Base-by-base conservation (phyloP, 2,113 vertebrate species). In the Dicentrarchus labrax region DNA sequence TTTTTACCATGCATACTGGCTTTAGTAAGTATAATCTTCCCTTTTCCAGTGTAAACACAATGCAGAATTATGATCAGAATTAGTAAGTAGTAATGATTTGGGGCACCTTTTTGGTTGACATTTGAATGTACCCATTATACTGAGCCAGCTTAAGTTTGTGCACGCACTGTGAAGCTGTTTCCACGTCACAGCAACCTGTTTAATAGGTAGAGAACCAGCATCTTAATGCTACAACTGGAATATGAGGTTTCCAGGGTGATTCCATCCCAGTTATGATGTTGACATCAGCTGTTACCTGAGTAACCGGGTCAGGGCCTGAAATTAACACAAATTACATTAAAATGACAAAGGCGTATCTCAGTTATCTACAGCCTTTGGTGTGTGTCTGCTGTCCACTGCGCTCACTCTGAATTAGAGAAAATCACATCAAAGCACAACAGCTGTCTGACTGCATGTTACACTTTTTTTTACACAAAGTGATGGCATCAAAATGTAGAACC, bases 251-350 rank as follows among this genome's bases (percentile, higher is more conserved):
- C 8, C 22, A 54, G 36, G 15, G 8, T 66, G 39, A 13, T 56
- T 72, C 60, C 39, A 39, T 65, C 19, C 13, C 8, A 22, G 22
- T 60, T 60, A 53, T 22, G 21, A 30, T 30, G 30, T 30, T 30
- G 30, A 30, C 30, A 30, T 30, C 30, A 30, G 71, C 41, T 41
- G 57, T 71, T 45, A 43, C 67, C 61, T 38, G 19, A 51, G 38
- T 61, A 78, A 73, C 53, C 22, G 43, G 45, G 47, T 73, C 70
- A 78, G 12, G 11, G 56, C 13, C 64, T 22, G n/a, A 68, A 43
- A 84, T 72, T 4, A 68, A 22, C 59, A 47, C 36, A 72, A 43
- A 50, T 13, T 10, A 38, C 12, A 84, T 78, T 73, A 68, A 50
- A 45, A 66, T 77, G 5, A 72, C 47, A 61, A 73, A 13, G 19